Evolutionary conservation across 2,797 vertebrate species (phyloP).

Genomic region (Trematomus bernacchii): DNA sequence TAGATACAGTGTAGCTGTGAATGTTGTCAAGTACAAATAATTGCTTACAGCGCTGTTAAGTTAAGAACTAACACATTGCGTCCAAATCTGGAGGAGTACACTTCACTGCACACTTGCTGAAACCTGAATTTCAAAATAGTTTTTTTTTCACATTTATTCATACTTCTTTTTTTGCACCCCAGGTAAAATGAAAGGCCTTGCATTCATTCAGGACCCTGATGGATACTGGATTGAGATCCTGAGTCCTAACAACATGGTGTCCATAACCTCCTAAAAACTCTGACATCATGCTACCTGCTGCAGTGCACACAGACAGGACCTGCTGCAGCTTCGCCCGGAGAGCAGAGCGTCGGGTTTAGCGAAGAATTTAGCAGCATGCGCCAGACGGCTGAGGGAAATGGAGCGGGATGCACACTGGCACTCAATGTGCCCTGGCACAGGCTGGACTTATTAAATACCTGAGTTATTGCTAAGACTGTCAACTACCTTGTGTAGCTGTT

Average conservation of each 20-base stretch:
- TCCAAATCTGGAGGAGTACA: too few relatives aligned
- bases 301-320: neutral
- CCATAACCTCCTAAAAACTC: constrained; percentile 84
- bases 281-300: constrained; percentile 18
- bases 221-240: constrained; percentile 99
- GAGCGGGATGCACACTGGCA: constrained; percentile 5
- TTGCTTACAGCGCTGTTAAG: too few relatives aligned
- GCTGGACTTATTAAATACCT: constrained; percentile 29
- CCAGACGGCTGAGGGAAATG: neutral
- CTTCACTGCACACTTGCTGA: neutral
- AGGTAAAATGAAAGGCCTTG: constrained; percentile 99
- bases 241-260: constrained; percentile 93
- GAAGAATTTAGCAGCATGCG: constrained; percentile 23
- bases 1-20: too few relatives aligned
- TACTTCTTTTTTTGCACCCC: neutral
- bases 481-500: constrained; percentile 20
- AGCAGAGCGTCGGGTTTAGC: constrained; percentile 8
- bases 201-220: constrained; percentile 98
- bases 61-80: too few relatives aligned
- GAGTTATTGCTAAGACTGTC: constrained; percentile 18
- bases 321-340: constrained; percentile 30
- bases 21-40: too few relatives aligned
- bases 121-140: neutral
- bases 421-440: constrained; percentile 6
- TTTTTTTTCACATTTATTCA: neutral